Conservation (phyloP, 2,888 invertebrate species). For the Caenorhabditis sp. region DNA sequence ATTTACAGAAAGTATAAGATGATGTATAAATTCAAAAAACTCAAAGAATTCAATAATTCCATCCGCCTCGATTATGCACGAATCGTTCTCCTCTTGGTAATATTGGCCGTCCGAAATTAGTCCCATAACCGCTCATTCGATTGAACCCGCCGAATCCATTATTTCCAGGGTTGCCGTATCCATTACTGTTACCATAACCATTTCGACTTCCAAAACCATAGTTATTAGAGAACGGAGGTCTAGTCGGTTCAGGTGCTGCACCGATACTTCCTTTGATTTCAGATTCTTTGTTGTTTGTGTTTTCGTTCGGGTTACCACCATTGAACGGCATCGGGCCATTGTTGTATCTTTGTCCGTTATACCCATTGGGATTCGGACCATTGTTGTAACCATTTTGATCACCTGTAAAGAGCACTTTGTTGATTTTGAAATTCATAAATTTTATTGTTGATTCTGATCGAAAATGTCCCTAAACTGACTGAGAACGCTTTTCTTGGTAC, state of each 20-base stretch:
- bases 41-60: constrained; percentile 30
- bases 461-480: too few relatives aligned
- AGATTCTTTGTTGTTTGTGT: constrained; percentile 13
- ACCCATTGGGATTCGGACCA: constrained; percentile 30
- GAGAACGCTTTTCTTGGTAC: too few relatives aligned
- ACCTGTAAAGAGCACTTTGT: too few relatives aligned
- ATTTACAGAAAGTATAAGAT: too few relatives aligned
- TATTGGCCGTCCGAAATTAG: constrained; percentile 44
- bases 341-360: constrained; percentile 18
- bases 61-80: constrained; percentile 11
- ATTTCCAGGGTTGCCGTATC: constrained; percentile 5
- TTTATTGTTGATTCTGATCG: too few relatives aligned
- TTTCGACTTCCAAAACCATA: constrained; percentile 29
- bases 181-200: constrained; percentile 30
- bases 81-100: constrained; percentile 48
- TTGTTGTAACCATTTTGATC: constrained; percentile 35
- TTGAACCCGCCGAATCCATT: constrained; percentile 43
- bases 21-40: too few relatives aligned
- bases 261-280: constrained; percentile 59
- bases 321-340: constrained; percentile 38
- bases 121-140: constrained; percentile 42
- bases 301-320: constrained; percentile 2
- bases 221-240: constrained; percentile 5
- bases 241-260: constrained; percentile 37
- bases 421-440: too few relatives aligned